Conservation (phyloP, 2,113 vertebrate species). For the Tretioscincus oriximinensis region DNA sequence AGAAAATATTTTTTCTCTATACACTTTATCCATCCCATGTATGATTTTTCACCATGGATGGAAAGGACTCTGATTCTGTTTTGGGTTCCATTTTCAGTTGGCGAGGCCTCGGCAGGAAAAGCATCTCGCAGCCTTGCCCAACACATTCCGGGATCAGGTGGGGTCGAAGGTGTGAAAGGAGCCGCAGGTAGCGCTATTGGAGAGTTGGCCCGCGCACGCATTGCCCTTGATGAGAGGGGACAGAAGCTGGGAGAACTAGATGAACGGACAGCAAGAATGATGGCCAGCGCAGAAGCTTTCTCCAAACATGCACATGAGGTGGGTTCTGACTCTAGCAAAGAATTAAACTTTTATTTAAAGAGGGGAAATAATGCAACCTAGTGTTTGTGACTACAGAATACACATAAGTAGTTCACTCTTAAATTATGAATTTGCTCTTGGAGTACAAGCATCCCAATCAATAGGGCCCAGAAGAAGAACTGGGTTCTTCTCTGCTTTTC, state of each 20-base stretch:
- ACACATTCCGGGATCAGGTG: slow-evolving; percentile 90
- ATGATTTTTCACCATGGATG: no score
- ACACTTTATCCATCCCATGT: no score
- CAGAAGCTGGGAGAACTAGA: slow-evolving; percentile 95
- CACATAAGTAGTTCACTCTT: neutral
- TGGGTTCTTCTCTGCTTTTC: no score
- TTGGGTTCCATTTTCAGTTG: slow-evolving; percentile 73
- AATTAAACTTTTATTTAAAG: neutral
- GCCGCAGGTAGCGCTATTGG: slow-evolving; percentile 88
- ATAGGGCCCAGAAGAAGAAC: no score
- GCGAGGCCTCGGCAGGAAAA: slow-evolving; percentile 92
- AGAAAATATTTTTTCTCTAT: no score
- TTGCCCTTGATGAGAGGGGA: slow-evolving; percentile 93
- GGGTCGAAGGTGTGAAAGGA: slow-evolving; percentile 88
- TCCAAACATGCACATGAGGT: slow-evolving; percentile 98
- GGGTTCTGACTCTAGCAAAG: slow-evolving; percentile 4
- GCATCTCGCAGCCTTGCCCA: slow-evolving; percentile 92
- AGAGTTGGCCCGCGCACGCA: slow-evolving; percentile 89
- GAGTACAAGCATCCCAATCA: no score
- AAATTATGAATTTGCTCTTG: neutral
- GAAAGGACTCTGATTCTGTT: neutral
- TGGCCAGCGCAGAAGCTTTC: slow-evolving; percentile 91
- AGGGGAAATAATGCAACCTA: neutral
- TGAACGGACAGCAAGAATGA: slow-evolving; percentile 92
- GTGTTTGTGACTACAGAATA: neutral